These are phyloP conservation scores for Trichogramma pretiosum DNA, from an alignment of 1,140 invertebrate species.

Conservation along the genomic window DNA sequence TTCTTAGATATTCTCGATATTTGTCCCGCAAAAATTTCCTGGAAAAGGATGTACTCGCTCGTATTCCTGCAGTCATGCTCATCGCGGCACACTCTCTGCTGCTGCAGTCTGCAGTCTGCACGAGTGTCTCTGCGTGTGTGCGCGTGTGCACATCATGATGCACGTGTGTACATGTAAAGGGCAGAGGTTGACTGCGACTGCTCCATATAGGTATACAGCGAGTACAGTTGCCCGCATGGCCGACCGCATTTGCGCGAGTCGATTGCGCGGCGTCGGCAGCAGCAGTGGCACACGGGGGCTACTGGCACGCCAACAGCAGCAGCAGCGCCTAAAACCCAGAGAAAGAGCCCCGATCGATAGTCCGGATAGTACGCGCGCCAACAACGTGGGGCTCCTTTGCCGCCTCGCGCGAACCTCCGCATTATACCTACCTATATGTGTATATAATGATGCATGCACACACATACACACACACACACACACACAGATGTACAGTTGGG, in stretches of 20 bases:
- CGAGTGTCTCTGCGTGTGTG: too few relatives aligned
- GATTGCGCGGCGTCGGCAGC: conserved; percentile 32
- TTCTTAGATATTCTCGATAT: too few relatives aligned
- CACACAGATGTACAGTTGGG: not conserved
- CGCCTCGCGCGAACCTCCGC: not conserved
- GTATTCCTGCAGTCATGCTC: not conserved
- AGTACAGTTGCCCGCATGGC: conserved; percentile 26
- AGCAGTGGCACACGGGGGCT: too few relatives aligned
- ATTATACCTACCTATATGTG: conserved; percentile 22
- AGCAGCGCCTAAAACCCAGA: conserved; percentile 1
- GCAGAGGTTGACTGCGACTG: too few relatives aligned
- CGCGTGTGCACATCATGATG: too few relatives aligned
- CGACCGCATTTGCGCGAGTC: conserved; percentile 37
- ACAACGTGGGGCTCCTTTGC: conserved; percentile 15
- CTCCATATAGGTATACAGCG: not conserved
- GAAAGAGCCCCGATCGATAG: conserved; percentile 19
- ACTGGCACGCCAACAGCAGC: conserved; percentile 13
- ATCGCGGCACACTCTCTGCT: not conserved
- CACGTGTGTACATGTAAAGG: too few relatives aligned
- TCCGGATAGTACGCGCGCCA: conserved; percentile 19
- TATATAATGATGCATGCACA: not conserved
- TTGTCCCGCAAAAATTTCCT: too few relatives aligned
- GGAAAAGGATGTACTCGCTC: too few relatives aligned
- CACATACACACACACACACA: conserved; percentile 3
- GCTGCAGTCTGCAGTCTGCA: not conserved